phyloP scores from a whole-genome alignment of 2,797 vertebrate species.

The Scolopax bukidnonensis region DNA sequence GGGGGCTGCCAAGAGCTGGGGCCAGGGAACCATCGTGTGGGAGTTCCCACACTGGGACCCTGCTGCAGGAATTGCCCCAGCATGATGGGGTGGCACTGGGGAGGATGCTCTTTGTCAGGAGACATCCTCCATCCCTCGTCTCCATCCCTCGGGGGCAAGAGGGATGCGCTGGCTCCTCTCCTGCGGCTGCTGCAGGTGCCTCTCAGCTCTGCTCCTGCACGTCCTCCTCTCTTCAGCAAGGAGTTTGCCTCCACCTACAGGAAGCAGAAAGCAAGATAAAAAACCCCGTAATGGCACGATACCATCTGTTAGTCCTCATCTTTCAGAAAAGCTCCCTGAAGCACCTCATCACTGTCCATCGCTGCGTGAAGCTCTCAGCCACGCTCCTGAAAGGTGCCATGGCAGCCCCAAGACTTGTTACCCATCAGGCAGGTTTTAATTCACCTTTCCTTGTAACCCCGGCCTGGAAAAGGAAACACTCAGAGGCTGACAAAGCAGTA shows the following conservation, averaged over 20 bases:
- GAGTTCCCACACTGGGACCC: not conserved
- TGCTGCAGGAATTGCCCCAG: not conserved
- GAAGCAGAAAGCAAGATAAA: constrained; percentile 60
- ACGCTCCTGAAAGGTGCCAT: not conserved
- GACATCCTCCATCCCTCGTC: not conserved
- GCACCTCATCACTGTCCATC: not conserved
- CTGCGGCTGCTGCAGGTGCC: not conserved
- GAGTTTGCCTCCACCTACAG: constrained; percentile 83
- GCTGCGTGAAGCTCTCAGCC: fast-evolving
- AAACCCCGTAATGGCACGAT: fast-evolving
- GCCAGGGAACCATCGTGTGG: fast-evolving
- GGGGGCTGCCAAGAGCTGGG: fast-evolving
- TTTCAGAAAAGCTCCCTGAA: not conserved
- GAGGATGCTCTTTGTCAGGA: not conserved
- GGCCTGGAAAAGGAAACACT: fast-evolving
- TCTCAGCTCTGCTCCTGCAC: not conserved
- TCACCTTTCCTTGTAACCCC: not conserved
- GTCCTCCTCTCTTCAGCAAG: constrained; percentile 56
- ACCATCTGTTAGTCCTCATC: not conserved
- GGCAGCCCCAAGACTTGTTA: not conserved
- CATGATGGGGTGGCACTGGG: fast-evolving
- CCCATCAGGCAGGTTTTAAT: not conserved
- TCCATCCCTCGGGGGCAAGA: not conserved
- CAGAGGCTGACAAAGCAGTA: not conserved
- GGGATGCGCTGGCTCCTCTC: not conserved